phyloP scores from a whole-genome alignment of 1,140 invertebrate genomes.

The Platyura marginata region DNA sequence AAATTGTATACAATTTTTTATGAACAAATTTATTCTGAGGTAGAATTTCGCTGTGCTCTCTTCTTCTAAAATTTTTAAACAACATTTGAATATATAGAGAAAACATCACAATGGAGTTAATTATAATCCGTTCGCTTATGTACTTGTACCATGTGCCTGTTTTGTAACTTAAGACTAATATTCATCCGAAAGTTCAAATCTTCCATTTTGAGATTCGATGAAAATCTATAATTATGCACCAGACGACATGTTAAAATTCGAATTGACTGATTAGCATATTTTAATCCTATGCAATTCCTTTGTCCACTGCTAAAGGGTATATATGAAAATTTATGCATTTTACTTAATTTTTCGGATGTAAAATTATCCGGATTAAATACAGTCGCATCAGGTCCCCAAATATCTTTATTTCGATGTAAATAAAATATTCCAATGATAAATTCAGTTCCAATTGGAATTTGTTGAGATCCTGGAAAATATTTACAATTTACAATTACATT shows the following conservation, averaged over 20 bases:
- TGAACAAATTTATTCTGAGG: too few species aligned
- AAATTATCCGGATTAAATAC: conserved; percentile 3
- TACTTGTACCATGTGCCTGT: neutral
- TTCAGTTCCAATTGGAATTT: conserved; percentile 12
- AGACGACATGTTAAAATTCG: too few species aligned
- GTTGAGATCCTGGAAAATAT: too few species aligned
- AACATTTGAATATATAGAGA: too few species aligned
- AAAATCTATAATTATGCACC: neutral
- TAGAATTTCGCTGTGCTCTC: too few species aligned
- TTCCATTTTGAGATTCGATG: neutral
- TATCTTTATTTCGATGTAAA: conserved; percentile 1
- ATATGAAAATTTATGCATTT: neutral
- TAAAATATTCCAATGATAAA: conserved; percentile 13
- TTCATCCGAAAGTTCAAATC: neutral
- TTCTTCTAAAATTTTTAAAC: too few species aligned
- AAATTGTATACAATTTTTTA: too few species aligned
- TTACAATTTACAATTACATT: too few species aligned
- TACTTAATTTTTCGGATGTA: neutral
- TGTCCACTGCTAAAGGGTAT: conserved; percentile 1
- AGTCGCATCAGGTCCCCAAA: conserved; percentile 1
- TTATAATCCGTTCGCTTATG: neutral
- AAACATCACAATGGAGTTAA: too few species aligned
- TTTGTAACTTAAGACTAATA: neutral
- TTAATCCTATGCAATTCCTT: conserved; percentile 2
- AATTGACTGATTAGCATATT: too few species aligned